phyloP scores from a whole-genome alignment of 2,113 vertebrate species.

The Kryptolebias marmoratus region DNA sequence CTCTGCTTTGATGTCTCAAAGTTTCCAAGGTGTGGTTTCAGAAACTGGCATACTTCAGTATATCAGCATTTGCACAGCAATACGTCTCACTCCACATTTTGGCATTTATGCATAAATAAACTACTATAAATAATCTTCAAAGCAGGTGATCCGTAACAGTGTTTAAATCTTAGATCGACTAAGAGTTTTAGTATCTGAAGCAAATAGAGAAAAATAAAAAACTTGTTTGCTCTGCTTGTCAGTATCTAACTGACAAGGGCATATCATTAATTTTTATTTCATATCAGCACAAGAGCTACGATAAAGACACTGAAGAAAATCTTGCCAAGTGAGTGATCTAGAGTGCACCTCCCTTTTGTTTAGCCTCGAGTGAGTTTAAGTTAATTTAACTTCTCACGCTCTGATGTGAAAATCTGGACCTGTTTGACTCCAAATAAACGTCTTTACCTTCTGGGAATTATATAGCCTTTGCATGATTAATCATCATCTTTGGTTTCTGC shows the following conservation, averaged over 20 bases:
- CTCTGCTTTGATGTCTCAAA: background rate
- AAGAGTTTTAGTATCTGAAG: background rate
- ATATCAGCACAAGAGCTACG: no score
- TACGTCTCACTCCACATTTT: background rate
- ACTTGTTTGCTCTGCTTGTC: background rate
- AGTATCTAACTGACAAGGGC: no score
- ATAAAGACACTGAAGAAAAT: background rate
- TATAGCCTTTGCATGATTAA: background rate
- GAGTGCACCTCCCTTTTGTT: background rate
- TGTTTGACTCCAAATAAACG: background rate
- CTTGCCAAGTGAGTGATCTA: background rate
- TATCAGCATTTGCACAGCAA: background rate
- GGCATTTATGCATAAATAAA: background rate
- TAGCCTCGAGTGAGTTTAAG: background rate
- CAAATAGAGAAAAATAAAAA: background rate
- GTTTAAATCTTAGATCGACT: background rate
- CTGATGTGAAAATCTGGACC: no score
- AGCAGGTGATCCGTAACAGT: background rate
- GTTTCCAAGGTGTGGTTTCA: background rate
- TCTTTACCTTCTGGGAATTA: background rate
- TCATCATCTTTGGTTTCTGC: no score
- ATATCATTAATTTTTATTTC: background rate
- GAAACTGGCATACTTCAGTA: background rate
- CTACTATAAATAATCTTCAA: background rate
- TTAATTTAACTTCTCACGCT: constrained; percentile 6